These are phyloP conservation scores for Arremon brunneinucha DNA, from an alignment of 2,797 vertebrate species.

Conservation along the genomic window DNA sequence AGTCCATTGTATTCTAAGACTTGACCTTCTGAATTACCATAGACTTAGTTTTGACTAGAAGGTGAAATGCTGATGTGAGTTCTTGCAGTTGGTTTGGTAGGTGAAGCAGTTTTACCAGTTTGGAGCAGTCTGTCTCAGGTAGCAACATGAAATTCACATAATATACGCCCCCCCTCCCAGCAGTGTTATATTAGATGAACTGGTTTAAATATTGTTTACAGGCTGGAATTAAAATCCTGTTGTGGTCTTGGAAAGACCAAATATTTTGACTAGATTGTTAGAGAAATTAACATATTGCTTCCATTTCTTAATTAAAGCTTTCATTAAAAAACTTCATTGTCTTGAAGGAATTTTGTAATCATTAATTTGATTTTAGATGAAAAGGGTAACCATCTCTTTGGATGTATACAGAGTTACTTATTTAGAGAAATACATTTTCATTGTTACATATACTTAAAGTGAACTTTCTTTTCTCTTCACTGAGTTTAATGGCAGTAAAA, in stretches of 20 bases:
- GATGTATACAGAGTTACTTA: not conserved
- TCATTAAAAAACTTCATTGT: not conserved
- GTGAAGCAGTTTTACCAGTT: not conserved
- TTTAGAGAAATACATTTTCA: not conserved
- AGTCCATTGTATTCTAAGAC: not conserved
- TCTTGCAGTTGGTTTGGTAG: not conserved
- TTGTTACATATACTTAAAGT: not conserved
- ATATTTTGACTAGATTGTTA: not conserved
- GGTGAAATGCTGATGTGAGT: not conserved
- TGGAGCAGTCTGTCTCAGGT: not conserved
- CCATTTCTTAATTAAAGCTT: not conserved
- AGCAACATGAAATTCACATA: not conserved
- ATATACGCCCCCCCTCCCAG: too few relatives aligned
- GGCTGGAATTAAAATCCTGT: not conserved
- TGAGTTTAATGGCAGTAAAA: not conserved
- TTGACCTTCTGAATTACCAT: not conserved
- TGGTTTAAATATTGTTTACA: not conserved
- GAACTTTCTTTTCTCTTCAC: not conserved
- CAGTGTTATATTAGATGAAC: not conserved
- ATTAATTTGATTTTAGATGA: not conserved
- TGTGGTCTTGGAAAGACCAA: not conserved
- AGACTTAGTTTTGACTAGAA: not conserved
- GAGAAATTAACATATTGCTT: not conserved
- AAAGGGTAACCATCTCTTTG: not conserved
- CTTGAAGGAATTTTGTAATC: not conserved